Base-by-base conservation (phyloP, 2,888 invertebrate genomes). In the Volucella zonaria region DNA sequence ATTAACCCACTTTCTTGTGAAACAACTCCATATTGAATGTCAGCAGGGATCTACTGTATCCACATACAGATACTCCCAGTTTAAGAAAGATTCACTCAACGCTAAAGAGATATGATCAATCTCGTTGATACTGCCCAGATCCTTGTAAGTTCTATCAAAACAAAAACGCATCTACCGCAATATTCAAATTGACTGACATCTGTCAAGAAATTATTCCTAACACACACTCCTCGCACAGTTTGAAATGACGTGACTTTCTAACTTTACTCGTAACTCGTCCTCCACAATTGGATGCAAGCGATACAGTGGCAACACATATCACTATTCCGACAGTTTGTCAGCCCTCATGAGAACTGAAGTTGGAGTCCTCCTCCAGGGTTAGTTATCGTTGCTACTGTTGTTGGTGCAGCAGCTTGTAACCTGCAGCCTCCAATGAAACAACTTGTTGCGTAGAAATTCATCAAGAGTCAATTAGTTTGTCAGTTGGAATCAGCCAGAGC, bases 401-500 rank as follows among this genome's bases (percentile, higher is more conserved):
- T 31, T 45, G 12, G 23, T 18, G 12, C 9, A 31, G 31, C 40
- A 31, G 18, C 18, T 23, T 23, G 18, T 23, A 23, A 2, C 18
- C 3, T 23, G 18, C 18, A 23, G 14, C 45, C 23, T 78, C 59
- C 45, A 66, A 64, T 51, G 62, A 38, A 56, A 10, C 40, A 54
- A 14, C 47, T 18, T 11, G 11, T 38, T 40, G 54, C 45, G 51
- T 42, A 71, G 83, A 83, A 79, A 83, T 76, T 79, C 83, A 83
- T 83, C 80, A 83, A 80, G 75, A 83, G 83, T 83, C 83, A 83
- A 83, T 83, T 83, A 83, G 83, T 83, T 83, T 83, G 83, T 83
- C 83, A 83, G 83, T 71, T 66, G 70, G 59, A 70, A 51, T 70
- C 68, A 70, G 64, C 42, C 58, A 49, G 47, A 49, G 18, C 31